Conservation (phyloP, 2,113 vertebrate genomes). For the Epinephelus fuscoguttatus region DNA sequence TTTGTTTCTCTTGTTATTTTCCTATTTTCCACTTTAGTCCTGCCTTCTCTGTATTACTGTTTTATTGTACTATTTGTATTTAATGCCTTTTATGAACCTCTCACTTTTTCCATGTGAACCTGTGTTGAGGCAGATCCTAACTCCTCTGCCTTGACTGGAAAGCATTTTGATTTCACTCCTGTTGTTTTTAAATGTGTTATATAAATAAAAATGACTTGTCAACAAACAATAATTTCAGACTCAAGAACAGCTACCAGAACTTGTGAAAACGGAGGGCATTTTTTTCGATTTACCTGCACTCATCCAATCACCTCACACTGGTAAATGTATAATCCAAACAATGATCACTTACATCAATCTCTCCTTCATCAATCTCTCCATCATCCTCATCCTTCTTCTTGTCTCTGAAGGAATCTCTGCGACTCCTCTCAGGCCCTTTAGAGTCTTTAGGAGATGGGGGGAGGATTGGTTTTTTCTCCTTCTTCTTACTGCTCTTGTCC, state of each 20-base stretch:
- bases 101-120: too few relatives aligned
- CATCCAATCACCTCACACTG: not conserved
- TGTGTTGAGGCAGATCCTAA: too few relatives aligned
- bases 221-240: not conserved
- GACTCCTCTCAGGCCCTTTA: constrained; percentile 78
- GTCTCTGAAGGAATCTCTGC: constrained; percentile 88
- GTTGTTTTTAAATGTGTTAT: too few relatives aligned
- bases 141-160: too few relatives aligned
- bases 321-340: not conserved
- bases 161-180: too few relatives aligned
- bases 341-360: constrained; percentile 94
- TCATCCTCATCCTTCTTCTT: constrained; percentile 97
- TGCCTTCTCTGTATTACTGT: too few relatives aligned
- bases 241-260: not conserved
- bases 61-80: too few relatives aligned
- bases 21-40: too few relatives aligned
- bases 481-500: constrained; percentile 80
- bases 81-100: too few relatives aligned
- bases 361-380: constrained; percentile 97
- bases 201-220: too few relatives aligned
- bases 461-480: constrained; percentile 79
- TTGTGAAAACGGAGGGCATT: not conserved
- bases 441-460: constrained; percentile 76
- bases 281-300: not conserved
- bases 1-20: too few relatives aligned